Conservation (phyloP, 2,797 vertebrate species). For the Propithecus perrieri region DNA sequence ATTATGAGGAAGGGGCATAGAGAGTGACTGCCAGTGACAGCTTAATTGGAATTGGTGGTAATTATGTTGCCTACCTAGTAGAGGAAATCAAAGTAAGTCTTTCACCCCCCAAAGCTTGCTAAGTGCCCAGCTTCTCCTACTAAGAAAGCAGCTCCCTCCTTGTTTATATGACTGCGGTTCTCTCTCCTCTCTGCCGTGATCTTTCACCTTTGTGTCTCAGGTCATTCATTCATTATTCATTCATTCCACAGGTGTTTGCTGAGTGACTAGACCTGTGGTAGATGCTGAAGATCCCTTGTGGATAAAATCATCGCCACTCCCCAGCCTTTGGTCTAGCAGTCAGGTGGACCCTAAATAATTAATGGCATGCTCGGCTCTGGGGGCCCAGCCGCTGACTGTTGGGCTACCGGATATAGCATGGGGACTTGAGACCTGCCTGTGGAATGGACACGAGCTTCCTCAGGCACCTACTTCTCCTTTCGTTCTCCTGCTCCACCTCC, state of each 20-base stretch:
- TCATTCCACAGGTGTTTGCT: background rate
- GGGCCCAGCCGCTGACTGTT: background rate
- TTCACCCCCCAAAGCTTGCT: background rate
- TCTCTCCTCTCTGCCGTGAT: background rate
- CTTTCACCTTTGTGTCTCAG: background rate
- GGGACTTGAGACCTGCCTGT: background rate
- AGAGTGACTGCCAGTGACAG: background rate
- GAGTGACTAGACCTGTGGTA: background rate
- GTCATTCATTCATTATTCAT: background rate
- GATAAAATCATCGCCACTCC: background rate
- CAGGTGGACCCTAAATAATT: background rate
- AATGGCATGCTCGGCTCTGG: background rate
- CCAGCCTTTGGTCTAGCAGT: background rate
- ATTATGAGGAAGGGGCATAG: background rate
- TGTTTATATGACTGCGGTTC: constrained; percentile 6
- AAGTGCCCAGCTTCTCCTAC: constrained; percentile 69
- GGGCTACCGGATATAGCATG: background rate
- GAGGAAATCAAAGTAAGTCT: background rate
- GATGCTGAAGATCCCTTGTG: background rate
- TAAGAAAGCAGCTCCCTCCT: constrained; percentile 4
- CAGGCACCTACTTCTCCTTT: background rate
- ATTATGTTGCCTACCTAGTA: background rate
- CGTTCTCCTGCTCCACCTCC: background rate
- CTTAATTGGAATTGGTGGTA: background rate
- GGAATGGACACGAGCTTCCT: background rate